Evolutionary conservation across 2,797 vertebrate species (phyloP), one percentile per base, ranked within the genome.

Genomic region (Nothura maculosa): DNA sequence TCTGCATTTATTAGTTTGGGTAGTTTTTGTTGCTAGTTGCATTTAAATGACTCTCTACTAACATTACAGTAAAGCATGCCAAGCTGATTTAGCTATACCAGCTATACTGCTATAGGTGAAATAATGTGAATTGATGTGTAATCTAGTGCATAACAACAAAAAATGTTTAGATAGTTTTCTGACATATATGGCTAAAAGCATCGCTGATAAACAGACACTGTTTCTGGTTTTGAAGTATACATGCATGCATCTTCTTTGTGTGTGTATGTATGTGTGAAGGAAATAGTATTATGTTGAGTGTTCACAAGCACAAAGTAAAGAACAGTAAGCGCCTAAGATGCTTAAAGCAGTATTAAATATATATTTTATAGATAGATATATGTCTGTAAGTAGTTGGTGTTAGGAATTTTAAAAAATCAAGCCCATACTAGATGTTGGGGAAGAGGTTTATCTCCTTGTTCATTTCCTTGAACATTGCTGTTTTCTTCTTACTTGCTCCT

Each of bases 221-320:
- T 30, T 17, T 76, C 55, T 72, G 18, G 9, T 76, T 92, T 91
- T 84, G 54, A 79, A 74, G 60, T 64, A 48, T 48, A 48, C 47
- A 24, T 32, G 66, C 28, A 86, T 5, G 17, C 10, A 16, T 60
- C 50, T 27, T 52, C 25, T 48, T 3, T 48, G 16, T 42, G 19
- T 45, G 19, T 45, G 19, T 19, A 12, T 50, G 48, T 22, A 75
- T 54, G 24, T 45, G 15, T 4, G 40, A 47, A 70, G 43, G 22
- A 74, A 74, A n/a, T 50, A 38, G 17, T 5, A 1, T 28, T 1
- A 0, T 61, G n/a, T 48, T 10, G 61, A 30, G n/a, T 50, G 36
- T 24, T 75, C 32, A 27, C 12, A 67, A 77, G 40, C 28, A 57
- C 19, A 14, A 48, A 64, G 7, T 58, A 74, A 83, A 76, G 67